Evolutionary conservation across 2,888 invertebrate species (phyloP).

Genomic region (Ochropleura plecta): DNA sequence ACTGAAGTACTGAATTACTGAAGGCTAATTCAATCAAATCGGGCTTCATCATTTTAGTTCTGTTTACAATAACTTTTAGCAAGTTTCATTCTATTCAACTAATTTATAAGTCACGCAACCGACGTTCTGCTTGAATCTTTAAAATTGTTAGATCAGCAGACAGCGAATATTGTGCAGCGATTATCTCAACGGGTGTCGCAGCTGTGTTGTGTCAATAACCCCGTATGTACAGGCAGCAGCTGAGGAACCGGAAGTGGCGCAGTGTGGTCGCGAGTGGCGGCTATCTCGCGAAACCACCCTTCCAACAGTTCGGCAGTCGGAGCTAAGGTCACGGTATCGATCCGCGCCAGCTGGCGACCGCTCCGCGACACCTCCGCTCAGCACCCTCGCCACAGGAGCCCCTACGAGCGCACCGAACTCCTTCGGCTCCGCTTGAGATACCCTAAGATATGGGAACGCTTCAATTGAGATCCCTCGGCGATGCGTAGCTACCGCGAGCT

Average conservation of each 20-base stretch:
- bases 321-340: conserved; percentile 87
- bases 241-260: conserved; percentile 59
- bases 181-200: not conserved
- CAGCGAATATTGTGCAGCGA: not conserved
- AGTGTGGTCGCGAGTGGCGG: conserved; percentile 40
- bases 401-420: not conserved
- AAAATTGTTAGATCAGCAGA: conserved; percentile 33
- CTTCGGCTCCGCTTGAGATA: conserved; percentile 32
- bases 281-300: conserved; percentile 69
- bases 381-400: conserved; percentile 55
- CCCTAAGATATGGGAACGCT: conserved; percentile 34
- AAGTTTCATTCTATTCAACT: conserved; percentile 8
- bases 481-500: conserved; percentile 57
- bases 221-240: not conserved
- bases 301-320: conserved; percentile 73
- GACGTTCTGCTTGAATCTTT: not conserved
- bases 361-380: conserved; percentile 71
- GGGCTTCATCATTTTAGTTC: conserved; percentile 6
- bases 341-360: conserved; percentile 84
- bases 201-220: not conserved
- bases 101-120: conserved; percentile 21
- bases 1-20: not conserved
- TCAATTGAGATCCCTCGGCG: conserved; percentile 42
- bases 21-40: conserved; percentile 3
- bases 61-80: conserved; percentile 25